A percentile compares a stretch with the other conserved stretches of the same genome.
phyloP scores from a whole-genome alignment of 2,888 invertebrate species.

The Alsophila aescularia region DNA sequence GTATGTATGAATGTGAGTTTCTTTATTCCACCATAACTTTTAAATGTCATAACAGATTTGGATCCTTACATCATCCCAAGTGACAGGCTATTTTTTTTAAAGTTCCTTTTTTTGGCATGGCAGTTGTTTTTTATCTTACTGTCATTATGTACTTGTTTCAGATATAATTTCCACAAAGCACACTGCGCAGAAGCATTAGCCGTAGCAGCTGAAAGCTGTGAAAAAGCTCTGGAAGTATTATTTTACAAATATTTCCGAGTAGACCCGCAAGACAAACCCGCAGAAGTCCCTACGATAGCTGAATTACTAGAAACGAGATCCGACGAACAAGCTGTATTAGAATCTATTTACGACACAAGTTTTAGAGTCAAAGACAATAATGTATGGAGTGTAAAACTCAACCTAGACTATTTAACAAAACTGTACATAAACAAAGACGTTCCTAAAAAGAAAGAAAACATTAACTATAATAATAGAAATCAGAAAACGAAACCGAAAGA shows the following conservation, averaged over 20 bases:
- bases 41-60: no score
- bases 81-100: no score
- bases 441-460: conserved; percentile 69
- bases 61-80: no score
- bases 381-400: conserved; percentile 89
- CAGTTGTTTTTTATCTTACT: no score
- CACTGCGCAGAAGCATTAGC: conserved; percentile 91
- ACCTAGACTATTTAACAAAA: conserved; percentile 87
- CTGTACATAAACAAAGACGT: conserved; percentile 80
- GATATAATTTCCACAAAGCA: conserved; percentile 89
- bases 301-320: conserved; percentile 86
- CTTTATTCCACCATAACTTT: no score
- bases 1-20: no score
- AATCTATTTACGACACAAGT: conserved; percentile 90
- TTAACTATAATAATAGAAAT: conserved; percentile 63
- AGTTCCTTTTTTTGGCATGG: no score
- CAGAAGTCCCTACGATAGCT: conserved; percentile 70
- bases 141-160: conserved; percentile 53
- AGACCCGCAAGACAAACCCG: conserved; percentile 63
- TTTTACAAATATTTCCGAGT: conserved; percentile 88
- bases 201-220: conserved; percentile 87
- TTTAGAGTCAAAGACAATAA: conserved; percentile 89
- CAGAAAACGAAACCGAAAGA: conserved; percentile 81
- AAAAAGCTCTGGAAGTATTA: conserved; percentile 88
- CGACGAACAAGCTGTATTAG: conserved; percentile 90